These are phyloP conservation scores for Brachionus angularis DNA, from an alignment of 1,140 invertebrate genomes.

Conservation along the genomic window DNA sequence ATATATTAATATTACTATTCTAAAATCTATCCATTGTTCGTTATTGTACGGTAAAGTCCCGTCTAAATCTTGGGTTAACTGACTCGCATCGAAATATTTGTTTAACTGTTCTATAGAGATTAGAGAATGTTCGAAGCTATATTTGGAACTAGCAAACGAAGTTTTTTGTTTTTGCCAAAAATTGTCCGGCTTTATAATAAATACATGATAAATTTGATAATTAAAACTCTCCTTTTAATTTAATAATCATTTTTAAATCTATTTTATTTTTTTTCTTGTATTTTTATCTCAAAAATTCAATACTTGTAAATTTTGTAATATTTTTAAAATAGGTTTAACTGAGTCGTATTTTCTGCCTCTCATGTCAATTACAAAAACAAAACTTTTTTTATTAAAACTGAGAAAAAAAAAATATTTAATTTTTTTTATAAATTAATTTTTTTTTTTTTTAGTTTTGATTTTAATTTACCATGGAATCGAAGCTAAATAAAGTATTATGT, in stretches of 20 bases:
- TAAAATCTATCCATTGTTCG: slow-evolving; percentile 88
- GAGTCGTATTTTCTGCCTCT: slow-evolving; percentile 30
- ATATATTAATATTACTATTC: slow-evolving; percentile 63
- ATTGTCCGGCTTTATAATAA: slow-evolving; percentile 96
- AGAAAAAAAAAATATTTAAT: background rate
- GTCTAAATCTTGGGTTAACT: slow-evolving; percentile 86
- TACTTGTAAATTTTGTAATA: slow-evolving; percentile 39
- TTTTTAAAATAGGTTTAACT: slow-evolving; percentile 38
- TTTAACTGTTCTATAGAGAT: slow-evolving; percentile 86
- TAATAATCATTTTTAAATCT: background rate
- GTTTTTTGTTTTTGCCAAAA: slow-evolving; percentile 99
- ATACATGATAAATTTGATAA: slow-evolving; percentile 66
- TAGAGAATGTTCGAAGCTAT: slow-evolving; percentile 94
- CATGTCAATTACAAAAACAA: slow-evolving; percentile 33
- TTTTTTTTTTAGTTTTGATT: background rate
- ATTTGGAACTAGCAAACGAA: slow-evolving; percentile 90
- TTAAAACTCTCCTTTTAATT: slow-evolving; percentile 33
- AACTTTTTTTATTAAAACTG: slow-evolving; percentile 29
- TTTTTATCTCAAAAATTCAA: no score
- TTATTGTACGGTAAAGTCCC: slow-evolving; percentile 90
- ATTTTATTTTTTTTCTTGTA: background rate
- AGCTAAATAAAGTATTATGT: slow-evolving; percentile 30
- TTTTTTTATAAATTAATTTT: no score
- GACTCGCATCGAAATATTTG: slow-evolving; percentile 82
- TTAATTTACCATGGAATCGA: slow-evolving; percentile 41